Percentiles rank a stretch among this genome's conserved stretches.
phyloP scores from a whole-genome alignment of 2,888 invertebrate species.

The Lepidochrysops patricia region DNA sequence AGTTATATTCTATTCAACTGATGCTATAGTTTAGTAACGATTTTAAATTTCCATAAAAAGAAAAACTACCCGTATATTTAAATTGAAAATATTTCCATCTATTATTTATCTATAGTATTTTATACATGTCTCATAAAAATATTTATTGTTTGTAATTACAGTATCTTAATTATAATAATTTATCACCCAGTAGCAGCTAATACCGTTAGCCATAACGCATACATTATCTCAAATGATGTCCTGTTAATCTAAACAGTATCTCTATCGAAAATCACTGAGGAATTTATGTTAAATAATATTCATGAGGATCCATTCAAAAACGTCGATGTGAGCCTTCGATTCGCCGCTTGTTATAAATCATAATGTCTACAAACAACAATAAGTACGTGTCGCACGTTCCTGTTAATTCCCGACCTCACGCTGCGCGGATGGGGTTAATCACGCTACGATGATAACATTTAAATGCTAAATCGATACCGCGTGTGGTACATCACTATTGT shows the following conservation, averaged over 20 bases:
- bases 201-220: neutral
- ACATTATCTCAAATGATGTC: neutral
- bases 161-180: neutral
- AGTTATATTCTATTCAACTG: too few species aligned
- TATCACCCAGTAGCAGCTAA: neutral
- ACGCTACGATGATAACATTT: constrained; percentile 32
- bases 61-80: too few species aligned
- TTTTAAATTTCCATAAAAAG: too few species aligned
- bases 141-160: neutral
- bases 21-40: too few species aligned
- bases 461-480: constrained; percentile 32
- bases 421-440: constrained; percentile 36
- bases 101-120: too few species aligned
- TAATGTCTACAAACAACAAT: constrained; percentile 35
- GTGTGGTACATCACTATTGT: constrained; percentile 35
- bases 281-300: constrained; percentile 27
- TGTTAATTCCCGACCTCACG: constrained; percentile 54
- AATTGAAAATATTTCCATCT: too few species aligned
- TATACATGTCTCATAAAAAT: too few species aligned
- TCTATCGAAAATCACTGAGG: constrained; percentile 18
- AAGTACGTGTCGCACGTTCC: constrained; percentile 46
- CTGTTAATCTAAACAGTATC: constrained; percentile 7
- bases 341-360: constrained; percentile 43
- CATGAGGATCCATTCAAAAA: constrained; percentile 24
- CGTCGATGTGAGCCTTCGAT: constrained; percentile 25